Base-by-base conservation (phyloP, 2,888 invertebrate genomes). In the Macropis europaea region DNA sequence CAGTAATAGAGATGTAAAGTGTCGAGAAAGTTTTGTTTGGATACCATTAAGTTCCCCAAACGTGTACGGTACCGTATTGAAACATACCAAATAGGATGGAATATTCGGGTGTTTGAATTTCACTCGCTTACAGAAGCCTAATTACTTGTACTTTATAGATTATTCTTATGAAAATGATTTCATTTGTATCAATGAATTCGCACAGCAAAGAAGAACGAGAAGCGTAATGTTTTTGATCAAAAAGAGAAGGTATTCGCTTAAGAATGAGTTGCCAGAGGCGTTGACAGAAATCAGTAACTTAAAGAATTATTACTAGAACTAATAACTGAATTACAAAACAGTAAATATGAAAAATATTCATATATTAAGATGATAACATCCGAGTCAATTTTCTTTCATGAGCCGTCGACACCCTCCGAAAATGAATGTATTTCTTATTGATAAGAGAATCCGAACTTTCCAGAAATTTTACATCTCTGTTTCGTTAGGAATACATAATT, bases 391-490 rank as follows among this genome's bases (percentile, higher is more conserved):
- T 56, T 40, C 32, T 17, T 24, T 9, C 2, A 34, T 38, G 22
- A 6, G 34, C 28, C 13, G 13, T 54, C 30, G 7, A 24, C 1
- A 45, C 15, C 24, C 6, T 13, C 11, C 26, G n/a, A 32, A 60
- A 36, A 36, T 15, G 6, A 7, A 11, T 11, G n/a, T 11, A 9
- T n/a, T 7, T 40, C 17, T 52, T 24, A 9, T 47, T 30, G 40
- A n/a, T 9, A 24, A 38, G 40, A 57, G 13, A 22, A 63, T 43
- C 11, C 28, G 17, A 69, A 50, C 71, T 76, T 64, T 73, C 70
- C 50, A 22, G 67, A 75, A 59, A 72, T 38, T 68, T 79, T 69
- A 74, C 79, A 73, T 73, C 72, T 73, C 70, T 64, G 53, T 67
- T 62, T 53, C 13, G 7, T 48, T 45, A 59, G 28, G 24, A 54